A percentile compares a stretch with the other conserved stretches of the same genome.
phyloP scores from a whole-genome alignment of 2,113 vertebrate genomes.

The Mustelus asterias region DNA sequence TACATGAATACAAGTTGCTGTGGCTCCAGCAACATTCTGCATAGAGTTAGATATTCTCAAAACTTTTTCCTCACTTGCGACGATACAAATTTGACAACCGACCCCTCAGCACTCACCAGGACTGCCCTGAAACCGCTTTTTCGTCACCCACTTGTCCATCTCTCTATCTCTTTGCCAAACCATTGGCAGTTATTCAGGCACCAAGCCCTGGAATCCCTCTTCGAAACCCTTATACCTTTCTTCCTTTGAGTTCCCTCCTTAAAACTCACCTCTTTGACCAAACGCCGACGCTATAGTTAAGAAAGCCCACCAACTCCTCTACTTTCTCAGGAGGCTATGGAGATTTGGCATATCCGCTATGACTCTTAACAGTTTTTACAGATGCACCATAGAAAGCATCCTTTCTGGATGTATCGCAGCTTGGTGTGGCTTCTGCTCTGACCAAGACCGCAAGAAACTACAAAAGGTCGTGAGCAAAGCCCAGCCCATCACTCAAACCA shows the following conservation, averaged over 20 bases:
- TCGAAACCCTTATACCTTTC: background rate
- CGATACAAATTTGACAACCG: background rate
- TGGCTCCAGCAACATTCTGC: background rate
- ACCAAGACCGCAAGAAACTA: no score
- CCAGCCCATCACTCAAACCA: no score
- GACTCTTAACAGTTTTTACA: no score
- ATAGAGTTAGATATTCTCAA: background rate
- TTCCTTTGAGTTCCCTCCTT: background rate
- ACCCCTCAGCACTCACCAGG: background rate
- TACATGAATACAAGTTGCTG: background rate
- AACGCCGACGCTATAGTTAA: no score
- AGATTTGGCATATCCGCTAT: no score
- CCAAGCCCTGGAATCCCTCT: background rate
- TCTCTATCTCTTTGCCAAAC: background rate
- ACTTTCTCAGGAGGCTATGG: no score
- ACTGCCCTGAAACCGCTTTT: background rate
- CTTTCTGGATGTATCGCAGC: no score
- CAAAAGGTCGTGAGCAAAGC: no score
- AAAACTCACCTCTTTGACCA: background rate
- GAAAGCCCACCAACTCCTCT: no score
- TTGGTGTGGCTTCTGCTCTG: no score
- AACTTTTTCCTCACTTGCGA: background rate
- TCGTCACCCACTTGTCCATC: background rate
- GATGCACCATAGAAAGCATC: no score
- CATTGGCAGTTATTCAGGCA: background rate